Percentiles rank a stretch among this genome's conserved stretches.
These are phyloP conservation scores for Stegodyphus mimosarum DNA, from an alignment of 1,140 invertebrate species.

Conservation along the genomic window DNA sequence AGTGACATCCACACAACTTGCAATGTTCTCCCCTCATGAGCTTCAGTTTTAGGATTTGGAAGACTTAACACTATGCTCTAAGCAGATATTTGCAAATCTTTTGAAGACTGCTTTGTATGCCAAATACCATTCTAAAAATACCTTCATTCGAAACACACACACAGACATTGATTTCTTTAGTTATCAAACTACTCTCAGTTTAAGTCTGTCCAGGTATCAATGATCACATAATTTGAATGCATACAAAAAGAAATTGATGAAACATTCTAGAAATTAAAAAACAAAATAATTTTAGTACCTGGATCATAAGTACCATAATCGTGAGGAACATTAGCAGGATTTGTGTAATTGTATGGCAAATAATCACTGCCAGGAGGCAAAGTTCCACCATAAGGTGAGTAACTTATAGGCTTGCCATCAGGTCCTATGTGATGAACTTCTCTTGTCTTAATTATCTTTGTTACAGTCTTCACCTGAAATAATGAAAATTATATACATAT, in stretches of 20 bases:
- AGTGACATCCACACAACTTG: too few relatives aligned
- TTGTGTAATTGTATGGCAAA: slow-evolving; percentile 47
- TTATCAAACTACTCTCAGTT: too few relatives aligned
- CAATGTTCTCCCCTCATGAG: too few relatives aligned
- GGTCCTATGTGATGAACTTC: slow-evolving; percentile 77
- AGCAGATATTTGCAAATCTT: too few relatives aligned
- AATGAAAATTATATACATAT: too few relatives aligned
- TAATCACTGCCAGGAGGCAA: slow-evolving; percentile 52
- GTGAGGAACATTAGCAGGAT: slow-evolving; percentile 37
- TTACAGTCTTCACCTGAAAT: slow-evolving; percentile 72
- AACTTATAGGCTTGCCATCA: slow-evolving; percentile 72
- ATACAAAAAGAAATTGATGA: not conserved
- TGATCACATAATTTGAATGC: not conserved
- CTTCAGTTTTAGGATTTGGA: too few relatives aligned
- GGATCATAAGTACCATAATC: slow-evolving; percentile 62
- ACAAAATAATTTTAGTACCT: slow-evolving; percentile 18
- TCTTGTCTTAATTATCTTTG: slow-evolving; percentile 73
- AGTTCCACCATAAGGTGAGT: slow-evolving; percentile 59
- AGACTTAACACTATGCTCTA: too few relatives aligned
- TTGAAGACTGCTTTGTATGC: too few relatives aligned
- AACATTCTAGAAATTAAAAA: not conserved
- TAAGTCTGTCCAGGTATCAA: too few relatives aligned
- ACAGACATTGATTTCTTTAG: too few relatives aligned
- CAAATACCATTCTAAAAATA: too few relatives aligned
- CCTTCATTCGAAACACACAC: too few relatives aligned